These are phyloP conservation scores for Biston betularia DNA, from an alignment of 2,888 invertebrate species.

Conservation along the genomic window DNA sequence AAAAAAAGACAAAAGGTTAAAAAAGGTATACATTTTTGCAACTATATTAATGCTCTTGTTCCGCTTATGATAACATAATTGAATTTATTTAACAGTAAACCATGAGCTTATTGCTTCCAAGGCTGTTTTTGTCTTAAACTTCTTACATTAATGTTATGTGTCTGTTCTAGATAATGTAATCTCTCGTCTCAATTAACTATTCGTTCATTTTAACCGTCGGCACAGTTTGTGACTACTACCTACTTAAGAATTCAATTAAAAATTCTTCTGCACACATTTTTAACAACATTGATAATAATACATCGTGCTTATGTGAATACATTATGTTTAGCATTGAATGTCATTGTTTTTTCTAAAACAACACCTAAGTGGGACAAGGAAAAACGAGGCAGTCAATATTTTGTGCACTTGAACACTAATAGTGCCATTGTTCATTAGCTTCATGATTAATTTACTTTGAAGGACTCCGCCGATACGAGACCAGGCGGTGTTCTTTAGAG, in stretches of 20 bases:
- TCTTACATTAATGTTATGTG: constrained; percentile 37
- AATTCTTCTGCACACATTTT: constrained; percentile 79
- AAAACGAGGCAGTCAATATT: constrained; percentile 73
- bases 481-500: constrained; percentile 74
- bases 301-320: constrained; percentile 83
- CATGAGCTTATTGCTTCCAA: constrained; percentile 18
- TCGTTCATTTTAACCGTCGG: constrained; percentile 64
- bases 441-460: constrained; percentile 75
- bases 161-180: constrained; percentile 73
- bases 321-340: constrained; percentile 77
- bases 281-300: constrained; percentile 79
- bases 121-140: constrained; percentile 24
- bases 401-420: constrained; percentile 83
- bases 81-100: constrained; percentile 4
- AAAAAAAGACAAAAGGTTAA: neutral
- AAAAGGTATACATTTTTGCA: neutral
- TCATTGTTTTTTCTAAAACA: constrained; percentile 69
- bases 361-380: constrained; percentile 25
- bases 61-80: neutral
- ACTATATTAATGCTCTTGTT: neutral
- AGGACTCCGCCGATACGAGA: constrained; percentile 77
- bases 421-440: constrained; percentile 83
- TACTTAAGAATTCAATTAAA: constrained; percentile 69
- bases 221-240: constrained; percentile 77
- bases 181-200: constrained; percentile 69